Base-by-base conservation (phyloP, 2,113 vertebrate species). In the Oncorhynchus masou region DNA sequence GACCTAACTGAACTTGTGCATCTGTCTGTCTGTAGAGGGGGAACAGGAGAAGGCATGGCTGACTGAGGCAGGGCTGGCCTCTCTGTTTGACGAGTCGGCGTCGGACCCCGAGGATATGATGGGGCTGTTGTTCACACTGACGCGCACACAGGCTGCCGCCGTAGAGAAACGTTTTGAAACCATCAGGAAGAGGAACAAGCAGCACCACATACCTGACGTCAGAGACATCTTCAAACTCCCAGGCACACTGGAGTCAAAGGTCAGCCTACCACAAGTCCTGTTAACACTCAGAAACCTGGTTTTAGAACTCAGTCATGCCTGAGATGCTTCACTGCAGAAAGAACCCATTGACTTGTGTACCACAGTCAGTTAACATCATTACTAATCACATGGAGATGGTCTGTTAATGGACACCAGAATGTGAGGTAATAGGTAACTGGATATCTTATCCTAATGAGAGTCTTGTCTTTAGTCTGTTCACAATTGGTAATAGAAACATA, bases 11-110 rank as follows among this genome's bases (percentile, higher is more conserved):
- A 9, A 39, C 39, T 39, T 45, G 39, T 39, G 7, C 8, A 2
- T 45, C 39, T 11, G 39, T 45, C 9, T 45, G 39, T 13, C 29
- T 68, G 20, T 79, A 99, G 98, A 99, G 74, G 97, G 97, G 0
- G 98, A 99, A 74, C 88, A 96, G 87, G 97, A 99, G 87, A 96
- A 98, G 88, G 96, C 98, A 27, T 99, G 98, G 98, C 93, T 99
- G 29, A 94, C 93, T 49, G 96, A 99, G 89, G 96, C 96, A 0
- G 98, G 98, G 27, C 91, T 99, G n/a, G 94, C 95, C 3, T 94
- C 91, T 27, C 93, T 99, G 20, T 94, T 98, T 29, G 94, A 93
- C 1, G 93, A 96, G 77, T 92, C 94, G 7, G 77, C 91, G 6
- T 88, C 86, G 0, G 96, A 97, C 65, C 90, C 94, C 24, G 93